Evolutionary conservation across 2,797 vertebrate genomes (phyloP).

Genomic region (Hydrolagus colliei): DNA sequence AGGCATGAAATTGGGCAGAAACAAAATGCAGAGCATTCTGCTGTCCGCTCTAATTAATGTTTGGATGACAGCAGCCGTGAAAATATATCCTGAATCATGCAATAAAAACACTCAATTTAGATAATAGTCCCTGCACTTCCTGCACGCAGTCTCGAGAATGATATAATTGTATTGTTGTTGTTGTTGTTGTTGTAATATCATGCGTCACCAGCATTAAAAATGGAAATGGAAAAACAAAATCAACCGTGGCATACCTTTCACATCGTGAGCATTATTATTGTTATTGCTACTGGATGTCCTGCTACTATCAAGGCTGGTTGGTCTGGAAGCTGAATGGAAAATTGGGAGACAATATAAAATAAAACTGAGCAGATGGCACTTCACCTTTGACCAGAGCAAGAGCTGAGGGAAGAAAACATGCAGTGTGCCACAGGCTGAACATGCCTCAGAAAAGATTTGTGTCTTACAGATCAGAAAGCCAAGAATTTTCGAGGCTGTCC

Average conservation of each 20-base stretch:
- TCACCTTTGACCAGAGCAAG: slow-evolving; percentile 53
- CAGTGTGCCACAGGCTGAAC: slow-evolving; percentile 48
- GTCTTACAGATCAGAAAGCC: slow-evolving; percentile 48
- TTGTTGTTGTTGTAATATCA: no score
- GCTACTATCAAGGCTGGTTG: slow-evolving; percentile 90
- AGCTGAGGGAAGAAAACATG: slow-evolving; percentile 53
- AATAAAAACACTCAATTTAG: background rate
- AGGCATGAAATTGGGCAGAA: background rate
- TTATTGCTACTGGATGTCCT: slow-evolving; percentile 90
- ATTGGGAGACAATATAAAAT: slow-evolving; percentile 58
- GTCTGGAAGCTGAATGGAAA: slow-evolving; percentile 77
- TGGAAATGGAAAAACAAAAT: slow-evolving; percentile 44
- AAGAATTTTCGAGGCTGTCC: slow-evolving; percentile 48
- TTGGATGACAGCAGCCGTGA: background rate
- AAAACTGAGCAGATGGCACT: slow-evolving; percentile 58
- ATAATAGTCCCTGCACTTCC: background rate
- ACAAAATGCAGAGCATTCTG: background rate
- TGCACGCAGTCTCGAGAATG: background rate
- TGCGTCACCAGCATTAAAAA: slow-evolving; percentile 18
- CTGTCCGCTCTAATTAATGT: background rate
- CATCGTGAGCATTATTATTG: slow-evolving; percentile 88
- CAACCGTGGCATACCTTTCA: slow-evolving; percentile 76
- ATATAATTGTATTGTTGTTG: no score
- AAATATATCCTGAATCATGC: slow-evolving; percentile 17
- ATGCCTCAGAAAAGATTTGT: slow-evolving; percentile 52